A percentile compares a stretch with the other conserved stretches of the same genome.
Conservation (phyloP, 2,797 vertebrate species). For the Hypotaenidia okinawae region DNA sequence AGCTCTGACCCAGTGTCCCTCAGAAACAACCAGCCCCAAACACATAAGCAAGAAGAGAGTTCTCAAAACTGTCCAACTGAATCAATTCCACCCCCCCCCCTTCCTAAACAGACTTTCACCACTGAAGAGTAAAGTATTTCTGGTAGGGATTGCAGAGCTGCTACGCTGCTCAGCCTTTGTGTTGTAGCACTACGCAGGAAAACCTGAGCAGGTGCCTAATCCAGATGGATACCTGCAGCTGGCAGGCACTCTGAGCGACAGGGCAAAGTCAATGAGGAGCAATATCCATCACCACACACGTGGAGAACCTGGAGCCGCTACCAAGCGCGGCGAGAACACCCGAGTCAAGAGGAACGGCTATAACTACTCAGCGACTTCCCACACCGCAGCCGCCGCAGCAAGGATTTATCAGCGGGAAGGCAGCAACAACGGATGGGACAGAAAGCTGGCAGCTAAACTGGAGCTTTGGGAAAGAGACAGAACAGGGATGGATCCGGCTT, state of each 20-base stretch:
- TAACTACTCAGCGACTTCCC: neutral
- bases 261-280: constrained; percentile 74
- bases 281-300: constrained; percentile 73
- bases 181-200: neutral
- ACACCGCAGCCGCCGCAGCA: neutral
- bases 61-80: neutral
- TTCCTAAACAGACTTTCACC: neutral
- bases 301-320: neutral
- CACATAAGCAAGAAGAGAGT: neutral
- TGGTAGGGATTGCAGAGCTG: neutral
- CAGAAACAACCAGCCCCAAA: neutral
- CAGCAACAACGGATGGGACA: neutral
- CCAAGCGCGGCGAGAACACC: neutral
- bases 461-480: neutral
- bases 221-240: constrained; percentile 65
- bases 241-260: constrained; percentile 71
- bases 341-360: neutral
- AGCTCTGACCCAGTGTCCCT: neutral
- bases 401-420: neutral
- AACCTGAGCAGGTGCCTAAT: constrained; percentile 63
- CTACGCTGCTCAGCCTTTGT: neutral
- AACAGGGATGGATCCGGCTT: neutral
- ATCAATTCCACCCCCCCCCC: neutral
- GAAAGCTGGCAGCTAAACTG: neutral
- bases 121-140: neutral